Base-by-base conservation (phyloP, 1,140 invertebrate species). In the Tetragonula clypearis region DNA sequence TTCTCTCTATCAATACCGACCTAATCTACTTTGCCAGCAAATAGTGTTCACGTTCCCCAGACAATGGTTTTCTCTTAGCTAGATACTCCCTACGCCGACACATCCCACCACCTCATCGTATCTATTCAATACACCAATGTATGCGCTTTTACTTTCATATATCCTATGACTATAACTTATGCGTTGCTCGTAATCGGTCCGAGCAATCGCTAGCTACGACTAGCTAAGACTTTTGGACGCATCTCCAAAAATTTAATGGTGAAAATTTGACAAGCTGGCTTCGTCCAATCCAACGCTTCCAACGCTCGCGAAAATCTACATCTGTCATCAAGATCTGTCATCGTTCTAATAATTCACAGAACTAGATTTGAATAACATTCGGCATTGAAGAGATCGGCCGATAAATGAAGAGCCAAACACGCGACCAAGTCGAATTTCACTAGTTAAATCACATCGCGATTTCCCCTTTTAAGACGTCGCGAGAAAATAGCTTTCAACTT, bases 11-110 rank as follows among this genome's bases (percentile, higher is more conserved):
- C 92, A 92, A 93, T 92, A 90, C 86, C 88, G 76, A 88, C 91
- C 87, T 93, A 93, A 93, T 93, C 93, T 93, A 93, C 90, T 93
- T 93, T 93, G 79, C 90, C 87, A 90, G 91, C 91, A 93, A 93
- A 93, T 93, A 93, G 89, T 89, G 90, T 92, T 92, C 91, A 85
- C 88, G 85, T 90, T 92, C 90, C 91, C 88, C 89, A 91, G 92
- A 92, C 91, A 90, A 92, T 88, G 88, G 78, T 85, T 85, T 85
- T 81, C 83, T 81, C 71, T 85, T 80, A 84, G 83, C 68, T 17
- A 56, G 69, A 79, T 84, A 73, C 41, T 75, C 35, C 76, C n/a
- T 58, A 56, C 72, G 72, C 60, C 55, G 19, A 78, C 73, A 71
- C 77, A 30, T 21, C 56, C 65, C 66, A 6, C 35, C 15, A 23